A percentile compares a stretch with the other conserved stretches of the same genome.
phyloP scores from a whole-genome alignment of 2,888 invertebrate genomes.

The Trachelus stipa region DNA sequence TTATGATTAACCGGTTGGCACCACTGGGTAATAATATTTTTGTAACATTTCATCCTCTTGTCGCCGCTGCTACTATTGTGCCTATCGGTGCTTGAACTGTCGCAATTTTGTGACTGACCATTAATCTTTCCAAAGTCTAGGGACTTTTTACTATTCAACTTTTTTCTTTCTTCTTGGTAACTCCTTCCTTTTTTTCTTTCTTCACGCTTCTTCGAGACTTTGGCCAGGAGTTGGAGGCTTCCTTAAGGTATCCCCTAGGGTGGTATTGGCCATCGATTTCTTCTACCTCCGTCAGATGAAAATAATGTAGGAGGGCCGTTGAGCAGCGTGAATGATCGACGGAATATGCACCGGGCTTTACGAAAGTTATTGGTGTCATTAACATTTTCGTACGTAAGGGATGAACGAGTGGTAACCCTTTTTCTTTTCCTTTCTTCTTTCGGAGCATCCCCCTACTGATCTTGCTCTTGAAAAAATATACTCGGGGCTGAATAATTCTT shows the following conservation, averaged over 20 bases:
- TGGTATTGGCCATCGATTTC: not conserved
- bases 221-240: not conserved
- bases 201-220: not conserved
- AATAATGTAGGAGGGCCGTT: not conserved
- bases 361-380: not conserved
- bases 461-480: not conserved
- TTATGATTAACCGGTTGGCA: not conserved
- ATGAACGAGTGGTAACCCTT: not conserved
- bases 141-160: not conserved
- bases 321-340: not conserved
- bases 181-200: not conserved
- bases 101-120: not conserved
- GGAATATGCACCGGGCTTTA: not conserved
- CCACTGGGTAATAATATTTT: not conserved
- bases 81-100: not conserved
- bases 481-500: not conserved
- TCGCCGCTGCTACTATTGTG: not conserved
- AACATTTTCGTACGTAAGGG: not conserved
- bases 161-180: no score
- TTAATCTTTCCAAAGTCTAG: not conserved
- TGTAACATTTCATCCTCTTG: not conserved
- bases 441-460: not conserved
- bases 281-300: not conserved
- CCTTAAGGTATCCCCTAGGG: not conserved
- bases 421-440: not conserved